phyloP scores from a whole-genome alignment of 2,888 invertebrate species.

The Drosophila neotestacea region DNA sequence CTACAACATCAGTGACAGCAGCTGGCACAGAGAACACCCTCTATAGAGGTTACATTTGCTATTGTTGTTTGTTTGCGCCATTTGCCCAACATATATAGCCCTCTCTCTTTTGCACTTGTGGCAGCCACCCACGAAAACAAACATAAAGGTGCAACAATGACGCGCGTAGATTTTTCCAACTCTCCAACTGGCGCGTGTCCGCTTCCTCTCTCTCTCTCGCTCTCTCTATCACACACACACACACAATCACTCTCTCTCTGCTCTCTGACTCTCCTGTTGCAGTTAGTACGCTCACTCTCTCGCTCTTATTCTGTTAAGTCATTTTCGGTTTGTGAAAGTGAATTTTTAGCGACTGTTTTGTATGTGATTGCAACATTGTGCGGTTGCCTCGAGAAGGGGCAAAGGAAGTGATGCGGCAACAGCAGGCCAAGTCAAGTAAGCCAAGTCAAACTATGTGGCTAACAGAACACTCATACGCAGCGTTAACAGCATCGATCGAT shows the following conservation, averaged over 20 bases:
- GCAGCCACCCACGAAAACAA: slow-evolving; percentile 79
- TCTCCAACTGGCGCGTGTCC: slow-evolving; percentile 41
- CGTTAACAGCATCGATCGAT: slow-evolving; percentile 83
- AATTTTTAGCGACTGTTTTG: slow-evolving; percentile 75
- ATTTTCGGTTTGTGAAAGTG: slow-evolving; percentile 70
- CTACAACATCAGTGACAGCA: slow-evolving; percentile 25
- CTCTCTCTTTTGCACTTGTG: slow-evolving; percentile 26
- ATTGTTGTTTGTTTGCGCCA: slow-evolving; percentile 80
- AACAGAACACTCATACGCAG: slow-evolving; percentile 31
- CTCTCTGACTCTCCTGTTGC: slow-evolving; percentile 37
- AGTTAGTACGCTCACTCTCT: slow-evolving; percentile 37
- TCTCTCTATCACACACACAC: slow-evolving; percentile 1
- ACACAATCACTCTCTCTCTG: slow-evolving; percentile 15
- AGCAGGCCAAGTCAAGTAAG: slow-evolving; percentile 2
- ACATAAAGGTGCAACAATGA: slow-evolving; percentile 82
- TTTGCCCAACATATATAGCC: slow-evolving; percentile 29
- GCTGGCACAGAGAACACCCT: slow-evolving; percentile 61
- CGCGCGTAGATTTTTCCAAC: slow-evolving; percentile 70
- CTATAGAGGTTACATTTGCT: slow-evolving; percentile 74
- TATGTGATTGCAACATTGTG: slow-evolving; percentile 74
- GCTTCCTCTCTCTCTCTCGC: slow-evolving; percentile 20
- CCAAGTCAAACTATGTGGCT: slow-evolving; percentile 25
- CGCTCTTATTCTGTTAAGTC: slow-evolving; percentile 51
- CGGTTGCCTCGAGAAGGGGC: slow-evolving; percentile 40
- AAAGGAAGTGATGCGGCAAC: background rate